These are phyloP conservation scores for Parnassius orleans DNA, from an alignment of 2,888 invertebrate species.

Conservation along the genomic window DNA sequence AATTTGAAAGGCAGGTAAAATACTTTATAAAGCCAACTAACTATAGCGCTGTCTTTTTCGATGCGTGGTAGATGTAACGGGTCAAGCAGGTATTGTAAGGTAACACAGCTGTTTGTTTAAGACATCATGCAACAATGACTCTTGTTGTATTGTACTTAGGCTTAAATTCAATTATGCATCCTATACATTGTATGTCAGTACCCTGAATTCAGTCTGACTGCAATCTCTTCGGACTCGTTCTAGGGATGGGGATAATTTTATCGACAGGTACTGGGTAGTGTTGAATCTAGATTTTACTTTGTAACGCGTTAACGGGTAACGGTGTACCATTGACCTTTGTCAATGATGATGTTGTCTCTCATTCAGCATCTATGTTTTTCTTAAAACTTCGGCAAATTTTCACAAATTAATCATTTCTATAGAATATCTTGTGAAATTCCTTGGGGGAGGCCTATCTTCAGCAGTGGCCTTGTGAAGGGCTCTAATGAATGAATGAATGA, in stretches of 20 bases:
- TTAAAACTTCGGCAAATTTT: too few species aligned
- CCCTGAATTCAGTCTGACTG: constrained; percentile 22
- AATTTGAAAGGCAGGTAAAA: constrained; percentile 18
- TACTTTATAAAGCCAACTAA: not conserved
- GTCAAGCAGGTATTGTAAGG: constrained; percentile 40
- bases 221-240: constrained; percentile 23
- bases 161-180: constrained; percentile 10
- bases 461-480: too few species aligned
- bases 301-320: constrained; percentile 3
- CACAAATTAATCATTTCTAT: too few species aligned
- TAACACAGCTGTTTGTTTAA: constrained; percentile 32
- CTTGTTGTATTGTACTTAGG: constrained; percentile 21
- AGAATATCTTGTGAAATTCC: too few species aligned
- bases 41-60: constrained; percentile 31
- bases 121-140: constrained; percentile 26
- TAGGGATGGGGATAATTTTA: constrained; percentile 24
- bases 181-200: constrained; percentile 7
- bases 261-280: constrained; percentile 20
- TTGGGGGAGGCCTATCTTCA: too few species aligned
- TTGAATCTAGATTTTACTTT: constrained; percentile 14
- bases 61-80: constrained; percentile 39
- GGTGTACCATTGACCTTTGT: constrained; percentile 8
- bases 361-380: too few species aligned
- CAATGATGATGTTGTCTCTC: not conserved
- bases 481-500: too few species aligned